Percentiles rank a stretch among this genome's conserved stretches.
These are phyloP conservation scores for Petrolisthes manimaculis DNA, from an alignment of 2,888 invertebrate genomes.

Conservation along the genomic window DNA sequence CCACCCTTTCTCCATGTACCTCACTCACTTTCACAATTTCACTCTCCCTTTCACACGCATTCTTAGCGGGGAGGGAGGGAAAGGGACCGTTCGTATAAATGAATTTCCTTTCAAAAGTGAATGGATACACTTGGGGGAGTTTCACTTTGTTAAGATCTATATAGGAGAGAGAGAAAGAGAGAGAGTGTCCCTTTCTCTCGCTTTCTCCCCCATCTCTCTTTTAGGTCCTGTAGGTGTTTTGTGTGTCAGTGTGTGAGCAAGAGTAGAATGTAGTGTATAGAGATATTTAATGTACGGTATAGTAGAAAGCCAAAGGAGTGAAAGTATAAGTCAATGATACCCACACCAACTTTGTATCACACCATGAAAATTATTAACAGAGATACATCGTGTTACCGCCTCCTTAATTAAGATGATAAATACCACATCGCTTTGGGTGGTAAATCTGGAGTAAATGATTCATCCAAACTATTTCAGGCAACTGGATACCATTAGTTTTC, in stretches of 20 bases:
- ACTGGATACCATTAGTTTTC: too few relatives aligned
- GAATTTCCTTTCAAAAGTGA: conserved; percentile 16
- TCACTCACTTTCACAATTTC: background rate
- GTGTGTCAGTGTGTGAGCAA: background rate
- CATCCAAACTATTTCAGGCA: too few relatives aligned
- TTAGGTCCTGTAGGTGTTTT: background rate
- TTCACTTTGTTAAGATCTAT: background rate
- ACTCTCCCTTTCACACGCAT: background rate
- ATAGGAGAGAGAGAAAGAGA: background rate
- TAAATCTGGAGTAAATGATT: too few relatives aligned
- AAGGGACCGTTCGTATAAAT: background rate
- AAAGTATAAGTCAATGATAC: too few relatives aligned
- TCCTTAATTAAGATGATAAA: too few relatives aligned
- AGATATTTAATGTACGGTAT: too few relatives aligned
- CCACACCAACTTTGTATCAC: too few relatives aligned
- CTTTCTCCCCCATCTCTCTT: conserved; percentile 12
- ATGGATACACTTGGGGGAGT: background rate
- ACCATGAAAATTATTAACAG: too few relatives aligned
- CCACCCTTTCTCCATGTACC: background rate
- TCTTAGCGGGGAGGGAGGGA: background rate
- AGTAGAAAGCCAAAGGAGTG: too few relatives aligned
- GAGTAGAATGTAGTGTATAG: too few relatives aligned
- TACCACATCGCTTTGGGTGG: too few relatives aligned
- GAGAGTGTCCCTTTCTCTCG: background rate
- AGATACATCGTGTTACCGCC: too few relatives aligned